Evolutionary conservation across 2,888 invertebrate species (phyloP), one percentile per base, ranked within the genome.

Genomic region (Tachina grossa): DNA sequence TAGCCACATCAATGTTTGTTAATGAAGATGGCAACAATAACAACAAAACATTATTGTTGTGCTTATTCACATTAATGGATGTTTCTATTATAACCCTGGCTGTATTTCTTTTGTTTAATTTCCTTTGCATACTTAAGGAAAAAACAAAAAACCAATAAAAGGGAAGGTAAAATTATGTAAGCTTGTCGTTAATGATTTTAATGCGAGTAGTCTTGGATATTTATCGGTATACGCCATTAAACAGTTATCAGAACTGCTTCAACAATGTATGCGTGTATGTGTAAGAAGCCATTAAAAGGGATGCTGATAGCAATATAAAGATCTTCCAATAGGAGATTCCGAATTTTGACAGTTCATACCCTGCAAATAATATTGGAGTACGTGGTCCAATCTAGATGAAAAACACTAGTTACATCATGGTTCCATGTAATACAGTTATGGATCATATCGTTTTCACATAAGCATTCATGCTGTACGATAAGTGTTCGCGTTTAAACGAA

Each of bases 1-100:
- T 80, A 84, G 80, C 71, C 71, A 66, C 66, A 66, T 71, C 68
- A 75, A 47, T 61, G 51, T 59, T 81, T 68, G 66, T 53, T 75
- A 75, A 75, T 69, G 53, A 53, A 68, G 59, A 80, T 61, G 61
- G 47, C 53, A 74, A 75, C 59, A 75, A 81, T 61, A 68, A 55
- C 53, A 74, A 75, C 59, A 75, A 81, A 61, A 69, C 45, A 45
- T 75, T 81, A 53, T 75, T 81, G 53, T 74, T 81, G 59, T 61
- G 53, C 75, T 75, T 75, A 69, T 75, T 75, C 69, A 68, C 75
- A 61, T 75, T 81, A 81, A 81, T 75, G 74, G 61, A 55, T 81
- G 66, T 61, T 81, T 61, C n/a, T 39, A 69, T 75, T 81, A 47
- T 8, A 53, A 51, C 66, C 31, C 31, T 81, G 66, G 49, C 51